Evolutionary conservation across 2,113 vertebrate genomes (phyloP), one percentile per base, ranked within the genome.

Genomic region (Nibea albiflora): DNA sequence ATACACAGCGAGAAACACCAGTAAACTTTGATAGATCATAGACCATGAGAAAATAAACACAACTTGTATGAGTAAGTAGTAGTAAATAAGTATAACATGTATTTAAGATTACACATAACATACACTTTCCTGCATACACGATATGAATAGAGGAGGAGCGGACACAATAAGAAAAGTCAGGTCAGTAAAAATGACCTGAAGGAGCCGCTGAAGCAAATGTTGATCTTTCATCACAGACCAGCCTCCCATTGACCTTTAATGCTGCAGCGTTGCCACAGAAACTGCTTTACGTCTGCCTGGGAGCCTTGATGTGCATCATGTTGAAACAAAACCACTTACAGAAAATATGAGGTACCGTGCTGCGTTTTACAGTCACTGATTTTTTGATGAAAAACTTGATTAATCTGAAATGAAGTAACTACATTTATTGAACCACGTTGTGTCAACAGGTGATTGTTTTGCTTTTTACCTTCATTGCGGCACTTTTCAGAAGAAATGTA

Each of bases 221-320:
- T 28, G 24, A 66, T 39, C 11, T 47, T n/a, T 0, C 28, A 54
- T 46, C 31, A 26, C 57, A 22, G 14, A 42, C 22, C 57, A 17
- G 14, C 24, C 22, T 49, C 15, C 17, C 9, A n/a, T 14, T 50
- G 57, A 62, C 26, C 50, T 44, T 76, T 73, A 67, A 67, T 67
- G 0, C 49, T 66, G 24, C 12, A 17, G n/a, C 31, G 39, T 76
- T 76, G 17, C 24, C 39, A 47, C 49, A 63, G 8, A 46, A 6
- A 75, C 73, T 47, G 50, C 17, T 60, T 15, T n/a, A 60, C 35
- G 12, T 35, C 56, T 61, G 10, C 39, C 17, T 2, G 49, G 24
- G 35, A 22, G 17, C 50, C 4, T 53, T 22, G 28, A 63, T 53
- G 26, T 42, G 24, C 5, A 15, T 22, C 17, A 35, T 50, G 31